Base-by-base conservation (phyloP, 2,888 invertebrate genomes). In the Cephus runcator region DNA sequence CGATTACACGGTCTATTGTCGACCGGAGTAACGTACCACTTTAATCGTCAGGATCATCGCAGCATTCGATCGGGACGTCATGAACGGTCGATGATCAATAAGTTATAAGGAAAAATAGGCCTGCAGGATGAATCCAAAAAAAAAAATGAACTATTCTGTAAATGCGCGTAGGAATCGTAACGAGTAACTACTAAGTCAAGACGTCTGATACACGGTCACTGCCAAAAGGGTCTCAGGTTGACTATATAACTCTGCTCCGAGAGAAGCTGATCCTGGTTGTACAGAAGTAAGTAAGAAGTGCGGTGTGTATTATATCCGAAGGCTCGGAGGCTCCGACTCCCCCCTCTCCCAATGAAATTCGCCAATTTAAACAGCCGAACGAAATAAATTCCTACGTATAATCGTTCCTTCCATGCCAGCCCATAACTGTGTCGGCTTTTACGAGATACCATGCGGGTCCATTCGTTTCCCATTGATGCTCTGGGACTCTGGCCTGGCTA, bases 311-410 rank as follows among this genome's bases (percentile, higher is more conserved):
- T 56, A 56, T 56, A 56, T 23, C 56, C 56, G 23, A 9, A 56
- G 56, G 23, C 56, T 36, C 40, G 23, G 23, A 56, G 40, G 1
- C 56, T 23, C 56, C 1, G 56, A 77, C 69, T 79, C 80, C 79
- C 79, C 77, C 80, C 79, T 76, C 77, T 73, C 76, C 69, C 34
- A 12, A 31, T 73, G 3, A 73, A 73, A 80, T 73, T 77, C 69
- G 75, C 69, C 80, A 56, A 78, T 56, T 81, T 77, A 73, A 81
- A 69, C 79, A 77, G 30, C 35, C 73, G 73, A 77, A 80, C 73
- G 33, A 76, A 73, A 81, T 76, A 69, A 56, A 80, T 79, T 79
- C 80, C 80, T 79, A 80, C 79, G 80, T 80, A 9, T 69, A 15
- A 2, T 31, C 36, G 31, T 35, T 15, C 40, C 30, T 79, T 75